These are phyloP conservation scores for Spilogale gracilis DNA, from an alignment of 2,113 vertebrate genomes.

Conservation along the genomic window DNA sequence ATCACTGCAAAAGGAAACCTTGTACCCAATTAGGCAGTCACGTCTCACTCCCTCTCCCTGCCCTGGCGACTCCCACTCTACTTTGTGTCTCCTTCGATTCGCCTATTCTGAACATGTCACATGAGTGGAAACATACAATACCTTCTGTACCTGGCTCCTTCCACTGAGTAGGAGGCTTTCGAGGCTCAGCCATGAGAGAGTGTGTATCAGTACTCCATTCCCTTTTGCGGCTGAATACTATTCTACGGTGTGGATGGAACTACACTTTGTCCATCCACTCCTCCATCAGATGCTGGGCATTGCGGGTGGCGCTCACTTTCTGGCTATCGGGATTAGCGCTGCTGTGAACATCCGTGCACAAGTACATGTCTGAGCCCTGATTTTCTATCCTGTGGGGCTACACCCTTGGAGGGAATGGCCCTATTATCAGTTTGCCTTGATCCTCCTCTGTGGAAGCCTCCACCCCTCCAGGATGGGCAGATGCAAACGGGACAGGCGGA, in stretches of 20 bases:
- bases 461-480: background rate
- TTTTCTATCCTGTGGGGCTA: too few species aligned
- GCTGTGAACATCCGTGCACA: fast-evolving
- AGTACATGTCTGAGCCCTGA: fast-evolving
- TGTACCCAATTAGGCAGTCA: too few species aligned
- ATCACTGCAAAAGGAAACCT: background rate
- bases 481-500: background rate
- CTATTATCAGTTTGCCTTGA: too few species aligned
- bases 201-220: fast-evolving
- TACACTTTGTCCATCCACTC: background rate
- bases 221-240: background rate
- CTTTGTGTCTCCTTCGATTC: too few species aligned
- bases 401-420: too few species aligned
- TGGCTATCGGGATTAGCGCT: fast-evolving
- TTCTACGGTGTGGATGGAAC: fast-evolving
- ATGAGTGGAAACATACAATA: fast-evolving
- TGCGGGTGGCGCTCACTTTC: background rate
- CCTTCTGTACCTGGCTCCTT: background rate
- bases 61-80: background rate
- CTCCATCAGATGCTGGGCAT: fast-evolving
- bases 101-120: background rate
- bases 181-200: background rate
- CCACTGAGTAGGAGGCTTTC: background rate
- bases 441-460: background rate
- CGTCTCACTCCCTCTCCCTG: too few species aligned